Percentiles rank a stretch among this genome's conserved stretches.
Evolutionary conservation across 2,797 vertebrate species (phyloP).

Genomic region (Sylvia borin): DNA sequence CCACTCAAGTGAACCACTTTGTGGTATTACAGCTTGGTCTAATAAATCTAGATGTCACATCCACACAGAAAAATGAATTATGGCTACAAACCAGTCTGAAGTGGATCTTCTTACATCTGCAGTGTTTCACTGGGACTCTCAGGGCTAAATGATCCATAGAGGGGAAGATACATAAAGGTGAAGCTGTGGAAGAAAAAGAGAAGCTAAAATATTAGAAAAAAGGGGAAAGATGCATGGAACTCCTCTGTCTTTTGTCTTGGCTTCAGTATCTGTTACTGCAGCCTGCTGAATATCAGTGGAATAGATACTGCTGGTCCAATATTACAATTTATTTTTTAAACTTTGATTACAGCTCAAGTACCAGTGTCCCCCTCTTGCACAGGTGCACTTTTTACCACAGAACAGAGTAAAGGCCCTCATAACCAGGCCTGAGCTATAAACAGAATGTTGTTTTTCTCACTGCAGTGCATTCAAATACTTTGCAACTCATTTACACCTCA

Average conservation of each 20-base stretch:
- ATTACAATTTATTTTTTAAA: background rate
- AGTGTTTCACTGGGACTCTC: background rate
- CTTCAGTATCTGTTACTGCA: conserved; percentile 6
- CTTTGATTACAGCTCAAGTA: background rate
- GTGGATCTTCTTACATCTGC: background rate
- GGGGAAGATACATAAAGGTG: background rate
- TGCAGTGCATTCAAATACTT: background rate
- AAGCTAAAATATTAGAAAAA: background rate
- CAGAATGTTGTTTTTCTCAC: background rate
- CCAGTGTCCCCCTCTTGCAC: background rate
- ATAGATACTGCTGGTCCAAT: background rate
- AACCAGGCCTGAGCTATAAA: background rate
- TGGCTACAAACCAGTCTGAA: background rate
- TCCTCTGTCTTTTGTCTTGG: background rate
- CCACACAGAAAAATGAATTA: background rate
- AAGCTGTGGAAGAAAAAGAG: background rate
- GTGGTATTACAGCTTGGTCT: conserved; percentile 11
- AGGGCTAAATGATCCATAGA: background rate
- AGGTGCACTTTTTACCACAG: background rate
- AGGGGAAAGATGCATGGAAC: background rate
- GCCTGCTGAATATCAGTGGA: background rate
- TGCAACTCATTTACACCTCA: background rate
- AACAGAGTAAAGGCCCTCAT: background rate
- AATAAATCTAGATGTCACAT: conserved; percentile 31
- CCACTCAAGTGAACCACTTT: background rate